Evolutionary conservation across 2,888 invertebrate genomes (phyloP).

Genomic region (Folsomia manolachei): DNA sequence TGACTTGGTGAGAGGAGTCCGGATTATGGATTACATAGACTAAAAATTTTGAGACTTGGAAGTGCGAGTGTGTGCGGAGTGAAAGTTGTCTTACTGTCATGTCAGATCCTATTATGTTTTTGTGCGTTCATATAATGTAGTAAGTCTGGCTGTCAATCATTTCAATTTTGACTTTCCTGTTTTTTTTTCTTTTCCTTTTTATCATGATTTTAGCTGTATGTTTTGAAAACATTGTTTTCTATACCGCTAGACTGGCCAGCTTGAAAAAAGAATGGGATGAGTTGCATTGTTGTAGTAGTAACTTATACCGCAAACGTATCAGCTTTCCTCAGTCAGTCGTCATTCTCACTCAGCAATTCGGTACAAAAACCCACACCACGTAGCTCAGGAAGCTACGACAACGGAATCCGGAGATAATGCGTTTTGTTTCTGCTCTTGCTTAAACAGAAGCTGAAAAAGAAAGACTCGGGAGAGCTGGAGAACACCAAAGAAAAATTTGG

Average conservation of each 20-base stretch:
- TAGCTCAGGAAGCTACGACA: not conserved
- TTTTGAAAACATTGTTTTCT: not conserved
- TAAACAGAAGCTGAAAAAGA: no score
- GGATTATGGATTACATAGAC: not conserved
- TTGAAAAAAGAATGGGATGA: not conserved
- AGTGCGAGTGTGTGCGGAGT: no score
- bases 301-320: not conserved
- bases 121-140: not conserved
- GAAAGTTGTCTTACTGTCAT: not conserved
- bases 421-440: slow-evolving; percentile 7
- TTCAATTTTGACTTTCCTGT: not conserved
- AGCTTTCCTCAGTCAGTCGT: slow-evolving; percentile 1
- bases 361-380: not conserved
- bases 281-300: not conserved
- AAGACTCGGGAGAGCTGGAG: not conserved
- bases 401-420: slow-evolving; percentile 11
- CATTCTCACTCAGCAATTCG: not conserved
- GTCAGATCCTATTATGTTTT: slow-evolving; percentile 1
- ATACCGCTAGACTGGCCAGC: not conserved
- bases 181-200: not conserved
- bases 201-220: not conserved
- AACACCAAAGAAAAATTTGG: not conserved
- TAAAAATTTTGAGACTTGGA: not conserved
- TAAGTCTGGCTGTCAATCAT: not conserved
- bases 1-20: not conserved